A percentile compares a stretch with the other conserved stretches of the same genome.
Evolutionary conservation across 2,113 vertebrate genomes (phyloP).

Genomic region (Nesogale talazaci): DNA sequence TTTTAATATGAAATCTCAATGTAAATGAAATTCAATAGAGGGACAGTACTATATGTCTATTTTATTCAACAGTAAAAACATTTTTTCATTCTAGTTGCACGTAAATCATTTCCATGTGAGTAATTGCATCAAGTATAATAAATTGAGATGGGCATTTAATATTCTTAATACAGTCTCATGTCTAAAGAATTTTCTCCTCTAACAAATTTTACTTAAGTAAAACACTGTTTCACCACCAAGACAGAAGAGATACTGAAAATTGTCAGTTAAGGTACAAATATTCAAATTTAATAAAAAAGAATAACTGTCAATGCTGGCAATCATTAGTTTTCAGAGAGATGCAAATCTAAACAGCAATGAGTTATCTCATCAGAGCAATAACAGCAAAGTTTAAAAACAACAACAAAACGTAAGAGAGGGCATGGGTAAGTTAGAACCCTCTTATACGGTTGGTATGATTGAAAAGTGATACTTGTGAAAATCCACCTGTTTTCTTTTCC

Average conservation of each 20-base stretch:
- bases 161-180: slow-evolving; percentile 8
- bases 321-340: no score
- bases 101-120: not conserved
- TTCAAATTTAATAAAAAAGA: not conserved
- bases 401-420: no score
- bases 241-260: slow-evolving; percentile 44
- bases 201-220: slow-evolving; percentile 24
- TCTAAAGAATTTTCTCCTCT: not conserved
- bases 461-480: no score
- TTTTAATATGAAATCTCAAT: slow-evolving; percentile 40
- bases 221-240: slow-evolving; percentile 2
- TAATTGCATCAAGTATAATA: not conserved
- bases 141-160: slow-evolving; percentile 30
- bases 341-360: no score
- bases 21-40: slow-evolving; percentile 26
- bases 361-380: no score
- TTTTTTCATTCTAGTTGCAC: not conserved
- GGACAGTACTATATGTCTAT: not conserved
- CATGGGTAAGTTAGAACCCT: no score
- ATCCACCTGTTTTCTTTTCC: no score
- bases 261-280: slow-evolving; percentile 48
- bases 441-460: no score
- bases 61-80: not conserved
- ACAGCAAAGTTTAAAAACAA: no score
- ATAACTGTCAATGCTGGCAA: no score